Conservation (phyloP, 2,113 vertebrate genomes). For the Gadus chalcogrammus region DNA sequence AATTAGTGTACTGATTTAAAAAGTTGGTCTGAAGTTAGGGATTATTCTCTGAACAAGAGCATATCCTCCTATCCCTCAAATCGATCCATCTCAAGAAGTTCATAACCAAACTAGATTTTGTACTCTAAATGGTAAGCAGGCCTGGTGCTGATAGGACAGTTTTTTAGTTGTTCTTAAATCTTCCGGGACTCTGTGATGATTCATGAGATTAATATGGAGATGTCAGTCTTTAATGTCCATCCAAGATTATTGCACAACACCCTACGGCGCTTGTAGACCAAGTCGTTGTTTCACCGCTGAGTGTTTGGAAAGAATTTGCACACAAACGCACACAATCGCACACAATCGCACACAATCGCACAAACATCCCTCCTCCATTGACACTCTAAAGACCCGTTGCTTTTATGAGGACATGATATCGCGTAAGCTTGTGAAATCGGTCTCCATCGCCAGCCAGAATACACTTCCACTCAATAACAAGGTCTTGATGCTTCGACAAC, state of each 20-base stretch:
- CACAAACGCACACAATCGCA: too few relatives aligned
- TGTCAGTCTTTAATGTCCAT: conserved; percentile 24
- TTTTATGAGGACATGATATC: neutral
- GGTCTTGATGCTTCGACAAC: neutral
- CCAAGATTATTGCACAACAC: conserved; percentile 31
- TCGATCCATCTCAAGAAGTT: too few relatives aligned
- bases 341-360: too few relatives aligned
- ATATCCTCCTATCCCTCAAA: too few relatives aligned
- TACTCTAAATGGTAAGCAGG: conserved; percentile 30
- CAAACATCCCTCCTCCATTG: too few relatives aligned
- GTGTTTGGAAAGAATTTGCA: neutral
- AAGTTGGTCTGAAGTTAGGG: too few relatives aligned
- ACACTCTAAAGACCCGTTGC: too few relatives aligned
- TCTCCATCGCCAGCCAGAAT: conserved; percentile 12
- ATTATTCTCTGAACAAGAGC: too few relatives aligned
- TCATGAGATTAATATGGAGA: conserved; percentile 23
- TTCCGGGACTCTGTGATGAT: conserved; percentile 3
- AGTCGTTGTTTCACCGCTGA: conserved; percentile 11
- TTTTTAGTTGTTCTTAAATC: conserved; percentile 17
- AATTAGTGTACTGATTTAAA: too few relatives aligned
- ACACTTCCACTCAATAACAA: neutral
- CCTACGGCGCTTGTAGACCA: neutral
- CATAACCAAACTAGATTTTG: too few relatives aligned
- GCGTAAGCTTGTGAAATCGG: neutral
- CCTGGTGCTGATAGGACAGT: conserved; percentile 16